phyloP scores from a whole-genome alignment of 2,797 vertebrate species.

The Malurus splendens region DNA sequence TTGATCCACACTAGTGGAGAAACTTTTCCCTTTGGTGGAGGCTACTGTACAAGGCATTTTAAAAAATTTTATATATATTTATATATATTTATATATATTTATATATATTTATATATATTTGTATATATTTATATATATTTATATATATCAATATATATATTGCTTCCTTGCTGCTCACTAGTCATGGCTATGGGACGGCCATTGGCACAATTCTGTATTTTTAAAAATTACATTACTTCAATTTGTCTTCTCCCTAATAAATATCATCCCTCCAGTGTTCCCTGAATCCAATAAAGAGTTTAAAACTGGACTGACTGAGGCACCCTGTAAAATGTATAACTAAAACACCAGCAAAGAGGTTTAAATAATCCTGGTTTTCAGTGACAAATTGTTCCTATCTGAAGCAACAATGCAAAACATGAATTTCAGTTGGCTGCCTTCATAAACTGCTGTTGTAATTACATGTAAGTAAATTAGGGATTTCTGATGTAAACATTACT shows the following conservation, averaged over 20 bases:
- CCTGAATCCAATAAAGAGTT: neutral
- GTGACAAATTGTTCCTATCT: neutral
- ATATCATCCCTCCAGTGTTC: neutral
- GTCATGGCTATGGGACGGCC: neutral
- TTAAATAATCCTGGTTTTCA: neutral
- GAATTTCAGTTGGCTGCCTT: neutral
- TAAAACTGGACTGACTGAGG: neutral
- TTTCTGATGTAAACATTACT: constrained; percentile 1
- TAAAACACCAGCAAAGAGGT: neutral
- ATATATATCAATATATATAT: no score
- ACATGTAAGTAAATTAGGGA: neutral
- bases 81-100: accelerated
- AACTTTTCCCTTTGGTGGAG: neutral
- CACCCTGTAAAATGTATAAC: neutral
- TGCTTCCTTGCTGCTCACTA: neutral
- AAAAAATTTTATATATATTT: no score
- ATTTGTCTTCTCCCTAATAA: neutral
- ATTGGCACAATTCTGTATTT: neutral
- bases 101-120: no score
- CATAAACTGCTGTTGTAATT: neutral
- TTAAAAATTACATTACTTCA: neutral
- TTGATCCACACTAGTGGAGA: neutral
- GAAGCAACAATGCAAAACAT: neutral
- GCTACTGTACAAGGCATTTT: neutral
- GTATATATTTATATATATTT: no score